Evolutionary conservation across 2,888 invertebrate genomes (phyloP), one percentile per base, ranked within the genome.

Genomic region (Cyaniris semiargus): DNA sequence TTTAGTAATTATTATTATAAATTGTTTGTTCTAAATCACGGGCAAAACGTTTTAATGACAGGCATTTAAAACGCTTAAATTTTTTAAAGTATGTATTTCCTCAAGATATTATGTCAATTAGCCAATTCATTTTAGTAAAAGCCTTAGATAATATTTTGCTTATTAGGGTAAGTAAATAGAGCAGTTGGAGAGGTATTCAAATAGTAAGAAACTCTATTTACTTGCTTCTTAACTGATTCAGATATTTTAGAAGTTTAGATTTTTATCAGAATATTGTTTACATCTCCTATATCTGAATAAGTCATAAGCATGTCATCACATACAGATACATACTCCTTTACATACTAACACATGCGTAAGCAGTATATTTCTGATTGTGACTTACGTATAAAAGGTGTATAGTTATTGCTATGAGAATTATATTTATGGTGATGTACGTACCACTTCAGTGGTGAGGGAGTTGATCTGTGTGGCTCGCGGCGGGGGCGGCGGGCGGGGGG

Each of bases 401-500:
- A 60, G 1, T 53, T 53, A 53, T 53, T 15, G 18, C 53, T 23
- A 38, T 38, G 48, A 48, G 15, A 70, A 70, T 44, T 15, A 23
- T 1, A 23, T 60, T 4, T 10, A 44, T 21, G 38, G 27, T 18
- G 21, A 34, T 3, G 56, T 6, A 95, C 96, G 96, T 94, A 97
- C 97, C 96, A 97, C 96, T 96, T 97, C 97, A 83, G 96, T 96
- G 85, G 97, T 97, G 85, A 97, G 96, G 90, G 96, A 97, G 91
- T 96, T 97, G 87, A 97, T 95, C 84, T 93, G 88, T 83, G 88
- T 81, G 77, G 86, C 81, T 80, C 91, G 87, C 84, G 89, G 94
- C 56, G 87, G 95, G 79, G 86, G 93, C 78, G 90, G 93, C 4
- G 93, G 85, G 83, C 94, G 90, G 58, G 93, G 93, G 75, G 93